Conservation (phyloP, 37 sponge, comb jelly and placozoan species). For the Halisarca cf. caerulea region DNA sequence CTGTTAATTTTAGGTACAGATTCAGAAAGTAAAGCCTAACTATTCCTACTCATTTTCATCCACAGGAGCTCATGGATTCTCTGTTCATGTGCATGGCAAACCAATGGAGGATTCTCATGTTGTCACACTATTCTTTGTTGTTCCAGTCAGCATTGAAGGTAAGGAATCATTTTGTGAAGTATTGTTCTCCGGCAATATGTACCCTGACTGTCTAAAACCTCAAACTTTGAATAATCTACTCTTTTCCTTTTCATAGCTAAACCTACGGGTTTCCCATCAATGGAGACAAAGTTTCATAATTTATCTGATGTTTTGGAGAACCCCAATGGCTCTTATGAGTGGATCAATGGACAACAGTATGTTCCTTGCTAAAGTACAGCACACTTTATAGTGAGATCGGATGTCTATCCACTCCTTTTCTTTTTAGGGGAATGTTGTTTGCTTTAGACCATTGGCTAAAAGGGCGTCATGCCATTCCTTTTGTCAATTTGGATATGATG, state of each 20-base stretch:
- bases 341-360: constrained; percentile 47
- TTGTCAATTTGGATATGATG: constrained; percentile 45
- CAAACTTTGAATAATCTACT: too few relatives aligned
- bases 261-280: constrained; percentile 30
- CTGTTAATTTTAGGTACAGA: too few relatives aligned
- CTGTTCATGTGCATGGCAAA: constrained; percentile 44
- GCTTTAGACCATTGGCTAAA: constrained; percentile 73
- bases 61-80: constrained; percentile 26
- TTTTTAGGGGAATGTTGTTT: constrained; percentile 55
- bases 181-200: too few relatives aligned
- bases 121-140: constrained; percentile 50
- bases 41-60: background rate
- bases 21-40: too few relatives aligned
- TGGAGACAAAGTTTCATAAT: constrained; percentile 45
- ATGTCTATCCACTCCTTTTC: background rate
- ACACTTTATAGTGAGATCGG: background rate
- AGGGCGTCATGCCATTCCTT: constrained; percentile 68
- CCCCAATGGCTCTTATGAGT: constrained; percentile 23
- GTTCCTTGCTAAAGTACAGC: too few relatives aligned
- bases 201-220: too few relatives aligned
- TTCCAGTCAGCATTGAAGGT: constrained; percentile 53
- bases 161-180: too few relatives aligned
- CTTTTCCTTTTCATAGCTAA: too few relatives aligned
- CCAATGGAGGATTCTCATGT: constrained; percentile 33
- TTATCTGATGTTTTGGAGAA: constrained; percentile 58